phyloP scores from a whole-genome alignment of 1,140 invertebrate species.

The Trinorchestia longiramus region DNA sequence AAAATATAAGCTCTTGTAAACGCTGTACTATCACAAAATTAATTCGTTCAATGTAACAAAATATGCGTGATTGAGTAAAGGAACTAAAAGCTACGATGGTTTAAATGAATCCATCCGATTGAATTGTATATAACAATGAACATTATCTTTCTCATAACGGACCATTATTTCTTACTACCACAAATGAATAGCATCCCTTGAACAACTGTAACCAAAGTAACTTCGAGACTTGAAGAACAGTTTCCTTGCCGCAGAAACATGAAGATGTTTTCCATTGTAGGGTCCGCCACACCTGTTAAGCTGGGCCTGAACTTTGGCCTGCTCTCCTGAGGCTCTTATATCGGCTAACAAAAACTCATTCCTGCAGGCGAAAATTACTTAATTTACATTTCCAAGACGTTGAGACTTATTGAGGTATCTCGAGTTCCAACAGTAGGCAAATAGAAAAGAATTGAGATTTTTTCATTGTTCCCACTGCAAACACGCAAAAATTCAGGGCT shows the following conservation, averaged over 20 bases:
- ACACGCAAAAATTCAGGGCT: background rate
- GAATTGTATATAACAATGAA: background rate
- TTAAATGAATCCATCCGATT: background rate
- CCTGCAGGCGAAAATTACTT: background rate
- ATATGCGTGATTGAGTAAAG: no score
- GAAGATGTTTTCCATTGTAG: no score
- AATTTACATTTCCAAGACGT: background rate
- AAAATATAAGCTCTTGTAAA: no score
- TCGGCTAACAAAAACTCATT: background rate
- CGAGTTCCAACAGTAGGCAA: background rate
- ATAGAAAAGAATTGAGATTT: background rate
- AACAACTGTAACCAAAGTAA: background rate
- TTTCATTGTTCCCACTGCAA: background rate
- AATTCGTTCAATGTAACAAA: no score
- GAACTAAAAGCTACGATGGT: background rate
- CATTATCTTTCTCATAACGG: background rate
- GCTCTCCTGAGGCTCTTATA: background rate
- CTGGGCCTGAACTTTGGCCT: background rate
- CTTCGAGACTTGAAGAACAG: background rate
- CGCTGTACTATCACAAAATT: no score
- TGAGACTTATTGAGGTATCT: background rate
- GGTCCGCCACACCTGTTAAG: background rate
- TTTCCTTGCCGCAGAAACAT: background rate
- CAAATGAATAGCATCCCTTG: background rate
- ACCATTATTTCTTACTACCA: background rate